These are phyloP conservation scores for Sinodicranocentrus sp. DNA, from an alignment of 2,888 invertebrate species.

Conservation along the genomic window DNA sequence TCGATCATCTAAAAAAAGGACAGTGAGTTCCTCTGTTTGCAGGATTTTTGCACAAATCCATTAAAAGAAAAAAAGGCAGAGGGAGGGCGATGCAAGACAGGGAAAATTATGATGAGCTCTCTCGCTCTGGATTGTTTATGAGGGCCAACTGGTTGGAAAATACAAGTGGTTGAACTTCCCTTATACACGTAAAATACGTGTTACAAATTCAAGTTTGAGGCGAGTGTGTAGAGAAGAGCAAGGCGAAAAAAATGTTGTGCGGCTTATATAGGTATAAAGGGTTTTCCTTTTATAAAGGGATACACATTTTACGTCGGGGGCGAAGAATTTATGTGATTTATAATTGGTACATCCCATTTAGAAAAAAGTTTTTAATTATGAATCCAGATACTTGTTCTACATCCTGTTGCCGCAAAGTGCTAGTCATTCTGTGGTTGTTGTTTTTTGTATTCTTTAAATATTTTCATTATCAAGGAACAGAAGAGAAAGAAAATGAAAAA, in stretches of 20 bases:
- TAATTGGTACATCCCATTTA: constrained; percentile 59
- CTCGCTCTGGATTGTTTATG: constrained; percentile 23
- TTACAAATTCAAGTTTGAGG: neutral
- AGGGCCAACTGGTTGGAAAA: constrained; percentile 41
- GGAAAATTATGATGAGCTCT: constrained; percentile 25
- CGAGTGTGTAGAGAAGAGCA: neutral
- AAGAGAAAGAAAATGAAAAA: too few relatives aligned
- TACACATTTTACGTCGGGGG: too few relatives aligned
- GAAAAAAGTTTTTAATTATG: constrained; percentile 57
- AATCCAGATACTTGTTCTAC: constrained; percentile 55
- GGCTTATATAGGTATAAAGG: neutral
- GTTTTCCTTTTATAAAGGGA: neutral
- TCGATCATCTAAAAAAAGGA: neutral
- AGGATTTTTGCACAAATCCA: constrained; percentile 30
- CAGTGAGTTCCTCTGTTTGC: neutral
- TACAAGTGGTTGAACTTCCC: constrained; percentile 17
- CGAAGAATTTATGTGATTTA: constrained; percentile 56
- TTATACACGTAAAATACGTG: neutral
- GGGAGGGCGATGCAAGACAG: constrained; percentile 10
- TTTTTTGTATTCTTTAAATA: too few relatives aligned
- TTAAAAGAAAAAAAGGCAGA: constrained; percentile 17
- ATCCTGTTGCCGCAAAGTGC: constrained; percentile 48
- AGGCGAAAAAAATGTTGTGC: neutral
- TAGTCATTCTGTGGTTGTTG: too few relatives aligned
- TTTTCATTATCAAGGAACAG: too few relatives aligned